Evolutionary conservation across 2,113 vertebrate species (phyloP).

Genomic region (Nycticryphes semicollaris): DNA sequence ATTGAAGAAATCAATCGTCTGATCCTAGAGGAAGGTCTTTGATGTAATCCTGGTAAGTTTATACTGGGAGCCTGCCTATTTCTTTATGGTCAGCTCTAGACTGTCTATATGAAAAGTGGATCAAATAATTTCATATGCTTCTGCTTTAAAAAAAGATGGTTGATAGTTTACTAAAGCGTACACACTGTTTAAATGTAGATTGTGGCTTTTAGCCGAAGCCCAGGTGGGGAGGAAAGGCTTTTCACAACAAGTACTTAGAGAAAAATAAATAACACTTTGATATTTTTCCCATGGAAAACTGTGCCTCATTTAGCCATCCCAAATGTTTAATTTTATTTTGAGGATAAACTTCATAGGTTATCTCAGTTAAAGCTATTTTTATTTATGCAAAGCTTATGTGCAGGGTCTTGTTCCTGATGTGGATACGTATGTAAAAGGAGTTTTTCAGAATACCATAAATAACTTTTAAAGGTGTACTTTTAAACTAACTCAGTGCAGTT

Average conservation of each 20-base stretch:
- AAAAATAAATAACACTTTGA: conserved; percentile 79
- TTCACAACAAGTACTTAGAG: conserved; percentile 75
- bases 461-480: conserved; percentile 15
- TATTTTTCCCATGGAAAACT: conserved; percentile 66
- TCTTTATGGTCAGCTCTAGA: conserved; percentile 64
- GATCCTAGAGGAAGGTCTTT: conserved; percentile 77
- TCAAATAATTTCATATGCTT: conserved; percentile 51
- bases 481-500: neutral
- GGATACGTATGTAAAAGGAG: neutral
- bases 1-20: conserved; percentile 77
- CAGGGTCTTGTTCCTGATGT: conserved; percentile 34
- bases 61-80: conserved; percentile 76
- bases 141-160: conserved; percentile 42
- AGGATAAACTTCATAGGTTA: conserved; percentile 56
- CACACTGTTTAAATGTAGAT: conserved; percentile 41
- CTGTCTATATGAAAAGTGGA: conserved; percentile 63
- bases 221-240: conserved; percentile 72
- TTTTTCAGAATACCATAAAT: conserved; percentile 20
- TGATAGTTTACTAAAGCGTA: conserved; percentile 33
- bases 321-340: conserved; percentile 52
- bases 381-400: conserved; percentile 45
- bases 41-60: conserved; percentile 77
- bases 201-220: conserved; percentile 55
- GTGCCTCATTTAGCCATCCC: conserved; percentile 51
- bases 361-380: conserved; percentile 55